Conservation (phyloP, 2,113 vertebrate species). For the Eublepharis macularius region DNA sequence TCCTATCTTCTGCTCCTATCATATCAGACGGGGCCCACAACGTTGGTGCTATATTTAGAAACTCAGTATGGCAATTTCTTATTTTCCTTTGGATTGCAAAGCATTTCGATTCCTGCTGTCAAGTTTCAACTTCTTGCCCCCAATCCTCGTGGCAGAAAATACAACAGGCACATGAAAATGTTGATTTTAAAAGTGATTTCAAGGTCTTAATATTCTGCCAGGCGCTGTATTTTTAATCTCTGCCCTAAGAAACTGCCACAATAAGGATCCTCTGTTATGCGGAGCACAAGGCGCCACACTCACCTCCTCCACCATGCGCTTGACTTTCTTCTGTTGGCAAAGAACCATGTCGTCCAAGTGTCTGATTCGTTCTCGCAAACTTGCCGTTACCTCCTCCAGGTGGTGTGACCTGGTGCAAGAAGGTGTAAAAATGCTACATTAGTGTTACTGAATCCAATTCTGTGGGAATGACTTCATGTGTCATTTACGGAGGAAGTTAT, state of each 20-base stretch:
- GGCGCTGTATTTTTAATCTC: background rate
- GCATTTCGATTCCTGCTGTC: background rate
- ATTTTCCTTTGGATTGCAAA: too few relatives aligned
- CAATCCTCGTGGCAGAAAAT: background rate
- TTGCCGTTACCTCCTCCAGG: conserved; percentile 82
- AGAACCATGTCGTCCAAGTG: conserved; percentile 98
- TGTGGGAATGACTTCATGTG: background rate
- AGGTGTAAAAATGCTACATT: background rate
- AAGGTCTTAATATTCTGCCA: background rate
- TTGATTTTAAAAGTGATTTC: background rate
- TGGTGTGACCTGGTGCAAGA: conserved; percentile 78
- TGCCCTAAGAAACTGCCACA: background rate
- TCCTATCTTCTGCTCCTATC: background rate
- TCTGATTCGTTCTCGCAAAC: conserved; percentile 89
- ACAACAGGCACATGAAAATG: background rate
- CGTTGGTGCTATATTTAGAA: background rate
- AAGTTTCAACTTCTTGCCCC: too few relatives aligned
- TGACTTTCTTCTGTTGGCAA: conserved; percentile 97
- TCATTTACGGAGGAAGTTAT: too few relatives aligned
- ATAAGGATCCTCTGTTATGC: background rate
- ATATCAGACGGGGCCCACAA: background rate
- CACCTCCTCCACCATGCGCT: conserved; percentile 98
- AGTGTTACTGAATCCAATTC: background rate
- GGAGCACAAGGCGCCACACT: conserved; percentile 36
- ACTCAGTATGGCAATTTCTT: background rate